These are phyloP conservation scores for Schrankia costaestrigalis DNA, from an alignment of 2,888 invertebrate genomes.

Conservation along the genomic window DNA sequence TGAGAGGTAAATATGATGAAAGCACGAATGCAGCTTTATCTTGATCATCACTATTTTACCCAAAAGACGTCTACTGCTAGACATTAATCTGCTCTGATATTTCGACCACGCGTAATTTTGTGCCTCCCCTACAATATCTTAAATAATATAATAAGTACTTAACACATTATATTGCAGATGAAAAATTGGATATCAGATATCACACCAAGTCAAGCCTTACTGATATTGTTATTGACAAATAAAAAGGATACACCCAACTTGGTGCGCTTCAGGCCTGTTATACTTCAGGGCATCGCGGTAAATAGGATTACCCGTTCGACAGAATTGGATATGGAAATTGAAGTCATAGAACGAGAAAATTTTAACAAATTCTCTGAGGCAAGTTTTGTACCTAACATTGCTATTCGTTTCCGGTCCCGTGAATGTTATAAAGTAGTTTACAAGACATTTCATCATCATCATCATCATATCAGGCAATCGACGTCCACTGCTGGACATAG, in stretches of 20 bases:
- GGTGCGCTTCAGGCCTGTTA: constrained; percentile 49
- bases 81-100: too few relatives aligned
- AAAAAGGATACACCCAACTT: constrained; percentile 65
- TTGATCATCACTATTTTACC: too few relatives aligned
- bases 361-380: constrained; percentile 52
- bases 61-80: too few relatives aligned
- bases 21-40: too few relatives aligned
- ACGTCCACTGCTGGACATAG: too few relatives aligned
- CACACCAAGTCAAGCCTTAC: constrained; percentile 57
- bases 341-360: constrained; percentile 67
- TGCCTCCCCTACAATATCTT: not conserved
- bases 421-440: too few relatives aligned
- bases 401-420: too few relatives aligned
- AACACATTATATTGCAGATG: constrained; percentile 46
- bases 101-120: too few relatives aligned
- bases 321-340: constrained; percentile 70
- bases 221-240: constrained; percentile 57
- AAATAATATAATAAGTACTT: not conserved
- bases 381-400: constrained; percentile 1
- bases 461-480: too few relatives aligned
- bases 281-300: constrained; percentile 68
- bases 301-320: constrained; percentile 62
- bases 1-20: too few relatives aligned
- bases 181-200: constrained; percentile 61
- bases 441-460: too few relatives aligned